Evolutionary conservation across 1,140 invertebrate genomes (phyloP).

Genomic region (Aplysia californica): DNA sequence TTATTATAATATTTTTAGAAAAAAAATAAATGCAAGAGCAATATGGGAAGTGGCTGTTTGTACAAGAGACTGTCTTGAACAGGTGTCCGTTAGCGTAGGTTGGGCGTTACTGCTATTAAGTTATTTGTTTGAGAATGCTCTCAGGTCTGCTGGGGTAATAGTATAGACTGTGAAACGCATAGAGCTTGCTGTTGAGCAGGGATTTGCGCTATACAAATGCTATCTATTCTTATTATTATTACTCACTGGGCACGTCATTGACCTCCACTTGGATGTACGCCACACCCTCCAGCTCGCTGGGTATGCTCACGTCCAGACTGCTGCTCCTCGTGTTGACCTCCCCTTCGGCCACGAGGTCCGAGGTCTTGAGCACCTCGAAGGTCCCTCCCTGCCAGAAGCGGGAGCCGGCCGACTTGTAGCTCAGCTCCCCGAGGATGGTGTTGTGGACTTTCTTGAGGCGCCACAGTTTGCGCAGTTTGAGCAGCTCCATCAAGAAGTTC

Average conservation of each 20-base stretch:
- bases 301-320: constrained; percentile 90
- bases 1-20: too few relatives aligned
- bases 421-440: constrained; percentile 95
- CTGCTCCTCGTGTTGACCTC: constrained; percentile 71
- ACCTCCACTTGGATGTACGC: constrained; percentile 96
- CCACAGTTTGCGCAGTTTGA: constrained; percentile 93
- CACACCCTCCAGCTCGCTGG: constrained; percentile 92
- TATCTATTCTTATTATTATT: too few relatives aligned
- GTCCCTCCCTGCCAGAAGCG: constrained; percentile 93
- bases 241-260: constrained; percentile 73
- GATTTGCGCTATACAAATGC: too few relatives aligned
- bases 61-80: too few relatives aligned
- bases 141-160: too few relatives aligned
- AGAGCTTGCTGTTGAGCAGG: too few relatives aligned
- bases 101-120: too few relatives aligned
- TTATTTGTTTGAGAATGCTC: too few relatives aligned
- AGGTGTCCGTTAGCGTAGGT: too few relatives aligned
- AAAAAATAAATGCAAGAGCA: too few relatives aligned
- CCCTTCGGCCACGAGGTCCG: constrained; percentile 74
- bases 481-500: constrained; percentile 93
- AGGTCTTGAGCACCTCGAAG: constrained; percentile 96
- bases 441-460: constrained; percentile 94
- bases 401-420: constrained; percentile 90
- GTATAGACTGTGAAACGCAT: too few relatives aligned
- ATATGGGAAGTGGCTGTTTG: too few relatives aligned